Base-by-base conservation (phyloP, 2,888 invertebrate species). In the Plutella xylostella region DNA sequence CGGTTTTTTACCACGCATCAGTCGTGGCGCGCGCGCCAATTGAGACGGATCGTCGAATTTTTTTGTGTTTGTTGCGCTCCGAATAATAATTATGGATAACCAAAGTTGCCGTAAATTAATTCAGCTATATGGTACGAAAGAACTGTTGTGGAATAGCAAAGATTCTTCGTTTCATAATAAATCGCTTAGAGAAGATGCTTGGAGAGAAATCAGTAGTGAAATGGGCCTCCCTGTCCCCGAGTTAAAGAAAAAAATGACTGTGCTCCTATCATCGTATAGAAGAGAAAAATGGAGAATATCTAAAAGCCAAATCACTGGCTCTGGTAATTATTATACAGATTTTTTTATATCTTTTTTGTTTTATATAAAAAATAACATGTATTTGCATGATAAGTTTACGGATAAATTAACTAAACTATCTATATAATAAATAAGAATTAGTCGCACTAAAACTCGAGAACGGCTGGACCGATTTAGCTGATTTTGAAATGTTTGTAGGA, bases 1-100 rank as follows among this genome's bases (percentile, higher is more conserved):
- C 50, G 51, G 48, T 51, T 53, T 53, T 49, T 51, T 47, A 48
- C 42, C 48, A 20, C 51, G 51, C 44, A 49, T 51, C 47, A 49
- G 45, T 50, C 37, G 45, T 47, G 46, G 48, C 50, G 47, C 48
- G 50, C 53, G 47, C 43, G 48, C 49, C 3, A 28, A 28, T 28
- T 28, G 28, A 28, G 28, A 28, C 28, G 28, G 28, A 28, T 28
- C 28, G 28, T 28, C 28, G 28, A 12, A 28, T 28, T 28, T 25
- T n/a, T 28, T 28, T 28, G 28, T 28, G 28, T 28, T 28, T 28
- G 28, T 28, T 28, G 28, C 28, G 28, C 28, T 28, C 28, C 28
- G 28, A 28, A 28, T 28, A 28, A 28, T 28, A 22, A 45, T 43
- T 34, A 45, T 45, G 42, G 42, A 48, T 28, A 48, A 38, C 21